Conservation (phyloP, 64 coral and sea anemone species). For the Porites australiensis region DNA sequence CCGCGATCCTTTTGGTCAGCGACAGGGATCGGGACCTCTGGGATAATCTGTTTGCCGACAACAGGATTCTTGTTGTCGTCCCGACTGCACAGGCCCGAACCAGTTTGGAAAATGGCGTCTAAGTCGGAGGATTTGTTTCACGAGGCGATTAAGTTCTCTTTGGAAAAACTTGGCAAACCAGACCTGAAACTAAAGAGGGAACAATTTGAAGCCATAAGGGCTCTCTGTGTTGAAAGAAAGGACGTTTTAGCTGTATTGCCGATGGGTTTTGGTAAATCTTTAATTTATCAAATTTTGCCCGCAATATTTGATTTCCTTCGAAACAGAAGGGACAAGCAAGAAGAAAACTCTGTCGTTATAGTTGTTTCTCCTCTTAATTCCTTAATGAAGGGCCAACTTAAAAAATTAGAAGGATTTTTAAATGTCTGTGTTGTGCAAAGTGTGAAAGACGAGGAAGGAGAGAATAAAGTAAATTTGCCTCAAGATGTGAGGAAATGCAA, state of each 20-base stretch:
- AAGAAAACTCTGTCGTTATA: constrained; percentile 9
- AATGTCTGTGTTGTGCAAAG: constrained; percentile 40
- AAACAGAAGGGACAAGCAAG: not conserved
- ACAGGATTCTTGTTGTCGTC: not conserved
- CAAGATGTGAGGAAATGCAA: not conserved
- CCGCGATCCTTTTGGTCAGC: no score
- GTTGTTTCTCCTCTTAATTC: constrained; percentile 61
- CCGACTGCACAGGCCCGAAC: not conserved
- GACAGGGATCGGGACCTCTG: no score
- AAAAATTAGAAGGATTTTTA: not conserved
- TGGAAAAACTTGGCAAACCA: constrained; percentile 8
- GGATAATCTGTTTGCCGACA: no score
- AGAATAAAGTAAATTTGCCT: not conserved
- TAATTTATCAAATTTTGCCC: constrained; percentile 61
- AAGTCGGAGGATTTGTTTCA: not conserved
- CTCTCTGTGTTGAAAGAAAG: constrained; percentile 7
- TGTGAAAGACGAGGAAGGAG: not conserved
- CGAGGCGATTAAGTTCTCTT: constrained; percentile 3
- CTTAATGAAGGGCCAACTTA: constrained; percentile 11
- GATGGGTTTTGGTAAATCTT: constrained; percentile 63
- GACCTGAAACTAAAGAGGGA: not conserved
- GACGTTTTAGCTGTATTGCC: constrained; percentile 48
- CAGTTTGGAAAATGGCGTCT: not conserved
- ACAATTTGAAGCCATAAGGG: constrained; percentile 29
- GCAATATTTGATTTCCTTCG: constrained; percentile 7